These are phyloP conservation scores for Acyrthosiphon pisum DNA, from an alignment of 1,140 invertebrate genomes.

Conservation along the genomic window DNA sequence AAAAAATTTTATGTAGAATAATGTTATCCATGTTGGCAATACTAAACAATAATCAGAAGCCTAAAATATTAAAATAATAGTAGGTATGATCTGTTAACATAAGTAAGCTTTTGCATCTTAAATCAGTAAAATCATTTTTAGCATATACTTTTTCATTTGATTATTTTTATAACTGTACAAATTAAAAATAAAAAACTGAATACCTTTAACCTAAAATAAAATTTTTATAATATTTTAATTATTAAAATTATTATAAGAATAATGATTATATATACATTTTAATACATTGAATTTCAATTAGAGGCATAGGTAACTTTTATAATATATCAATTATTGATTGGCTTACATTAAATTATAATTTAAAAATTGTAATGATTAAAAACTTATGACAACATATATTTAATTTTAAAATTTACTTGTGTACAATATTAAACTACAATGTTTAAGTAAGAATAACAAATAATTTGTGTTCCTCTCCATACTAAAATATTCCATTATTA, in stretches of 20 bases:
- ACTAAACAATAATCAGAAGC: no score
- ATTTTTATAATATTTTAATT: not conserved
- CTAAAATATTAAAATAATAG: not conserved
- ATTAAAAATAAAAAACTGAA: not conserved
- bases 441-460: not conserved
- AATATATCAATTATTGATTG: not conserved
- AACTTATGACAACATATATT: not conserved
- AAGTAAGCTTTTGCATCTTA: not conserved
- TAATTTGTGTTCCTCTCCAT: slow-evolving; percentile 24
- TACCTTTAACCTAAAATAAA: not conserved
- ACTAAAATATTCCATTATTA: slow-evolving; percentile 29
- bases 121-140: not conserved
- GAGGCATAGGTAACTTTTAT: not conserved
- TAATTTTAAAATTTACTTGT: not conserved
- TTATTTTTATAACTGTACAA: not conserved
- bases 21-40: not conserved
- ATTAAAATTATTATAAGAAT: not conserved
- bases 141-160: not conserved
- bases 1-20: no score
- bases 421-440: slow-evolving; percentile 14
- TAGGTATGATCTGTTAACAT: not conserved
- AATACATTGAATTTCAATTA: not conserved
- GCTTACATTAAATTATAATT: not conserved
- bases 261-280: not conserved
- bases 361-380: not conserved